These are phyloP conservation scores for Bombus difficillimus DNA, from an alignment of 1,140 invertebrate species.

Conservation along the genomic window DNA sequence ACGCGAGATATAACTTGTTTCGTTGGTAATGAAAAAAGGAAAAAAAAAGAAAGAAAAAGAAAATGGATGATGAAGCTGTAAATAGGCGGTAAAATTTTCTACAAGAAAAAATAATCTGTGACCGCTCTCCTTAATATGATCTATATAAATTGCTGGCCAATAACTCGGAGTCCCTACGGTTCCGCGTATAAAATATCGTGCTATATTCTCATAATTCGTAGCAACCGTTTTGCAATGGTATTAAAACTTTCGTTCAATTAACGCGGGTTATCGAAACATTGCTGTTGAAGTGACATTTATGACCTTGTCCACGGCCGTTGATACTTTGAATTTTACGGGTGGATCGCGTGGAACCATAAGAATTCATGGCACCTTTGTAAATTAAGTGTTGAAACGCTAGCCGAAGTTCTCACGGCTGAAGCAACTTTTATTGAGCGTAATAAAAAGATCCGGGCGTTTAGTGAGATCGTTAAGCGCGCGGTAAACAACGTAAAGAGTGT, in stretches of 20 bases:
- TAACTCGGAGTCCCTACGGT: not conserved
- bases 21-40: too few species aligned
- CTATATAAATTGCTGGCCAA: not conserved
- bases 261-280: not conserved
- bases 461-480: not conserved
- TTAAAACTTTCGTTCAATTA: conserved; percentile 7
- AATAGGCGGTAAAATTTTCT: too few species aligned
- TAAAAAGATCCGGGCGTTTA: conserved; percentile 34
- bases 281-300: not conserved
- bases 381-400: conserved; percentile 6
- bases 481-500: conserved; percentile 22
- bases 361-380: conserved; percentile 33
- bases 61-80: too few species aligned
- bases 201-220: too few species aligned
- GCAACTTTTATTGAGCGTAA: conserved; percentile 18
- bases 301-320: not conserved
- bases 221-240: not conserved
- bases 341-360: conserved; percentile 11
- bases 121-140: too few species aligned
- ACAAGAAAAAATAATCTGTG: too few species aligned
- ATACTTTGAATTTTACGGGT: conserved; percentile 1
- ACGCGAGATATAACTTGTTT: too few species aligned
- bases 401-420: not conserved
- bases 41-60: too few species aligned
- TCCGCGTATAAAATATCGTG: not conserved